Conservation (phyloP, 1,140 invertebrate species). For the Drosophila repletoides region DNA sequence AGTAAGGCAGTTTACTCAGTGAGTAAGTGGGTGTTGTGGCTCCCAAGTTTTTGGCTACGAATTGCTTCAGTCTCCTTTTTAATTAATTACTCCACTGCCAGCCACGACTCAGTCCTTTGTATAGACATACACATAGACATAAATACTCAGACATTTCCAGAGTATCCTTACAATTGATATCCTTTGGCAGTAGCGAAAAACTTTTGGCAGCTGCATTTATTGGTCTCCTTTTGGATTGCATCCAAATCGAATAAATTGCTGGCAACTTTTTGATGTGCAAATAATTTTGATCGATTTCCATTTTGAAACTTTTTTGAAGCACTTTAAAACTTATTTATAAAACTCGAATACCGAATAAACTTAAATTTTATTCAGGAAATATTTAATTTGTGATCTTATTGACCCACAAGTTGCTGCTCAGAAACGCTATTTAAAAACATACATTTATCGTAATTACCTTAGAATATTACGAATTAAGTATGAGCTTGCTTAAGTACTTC, state of each 20-base stretch:
- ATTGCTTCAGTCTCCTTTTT: constrained; percentile 40
- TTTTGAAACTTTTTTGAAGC: too few relatives aligned
- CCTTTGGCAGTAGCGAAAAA: constrained; percentile 1
- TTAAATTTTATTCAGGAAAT: too few relatives aligned
- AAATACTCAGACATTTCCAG: not conserved
- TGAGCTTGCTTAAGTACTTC: too few relatives aligned
- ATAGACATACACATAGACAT: not conserved
- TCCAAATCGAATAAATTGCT: constrained; percentile 30
- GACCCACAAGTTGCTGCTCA: too few relatives aligned
- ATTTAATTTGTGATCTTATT: too few relatives aligned
- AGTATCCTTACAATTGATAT: not conserved
- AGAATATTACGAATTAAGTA: too few relatives aligned
- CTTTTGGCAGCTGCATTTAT: constrained; percentile 65
- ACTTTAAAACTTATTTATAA: not conserved
- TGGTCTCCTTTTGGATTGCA: constrained; percentile 19
- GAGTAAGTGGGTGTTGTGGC: not conserved
- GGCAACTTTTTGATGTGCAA: constrained; percentile 31
- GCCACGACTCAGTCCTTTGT: constrained; percentile 11
- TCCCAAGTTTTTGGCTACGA: not conserved
- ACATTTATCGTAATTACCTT: too few relatives aligned
- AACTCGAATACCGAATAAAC: too few relatives aligned
- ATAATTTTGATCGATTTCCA: constrained; percentile 29
- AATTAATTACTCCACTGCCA: constrained; percentile 64
- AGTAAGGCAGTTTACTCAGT: constrained; percentile 69
- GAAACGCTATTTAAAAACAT: too few relatives aligned